Evolutionary conservation across 2,888 invertebrate genomes (phyloP).

Genomic region (Apoderus coryli): DNA sequence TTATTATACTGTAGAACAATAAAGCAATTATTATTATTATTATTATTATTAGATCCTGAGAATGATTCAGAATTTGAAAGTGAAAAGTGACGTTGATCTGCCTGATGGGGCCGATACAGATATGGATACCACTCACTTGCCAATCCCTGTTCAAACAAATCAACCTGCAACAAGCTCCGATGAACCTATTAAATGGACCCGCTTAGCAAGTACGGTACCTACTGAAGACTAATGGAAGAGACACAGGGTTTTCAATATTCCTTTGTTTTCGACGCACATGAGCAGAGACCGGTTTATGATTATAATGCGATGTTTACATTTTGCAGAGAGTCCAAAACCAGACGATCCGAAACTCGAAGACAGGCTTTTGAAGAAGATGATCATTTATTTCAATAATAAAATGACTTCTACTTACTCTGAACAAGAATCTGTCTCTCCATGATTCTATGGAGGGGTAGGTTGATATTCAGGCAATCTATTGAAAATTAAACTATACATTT

Average conservation of each 20-base stretch:
- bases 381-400: conserved; percentile 8
- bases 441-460: conserved; percentile 7
- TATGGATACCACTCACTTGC: too few species aligned
- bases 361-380: conserved; percentile 1
- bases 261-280: conserved; percentile 1
- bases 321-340: neutral
- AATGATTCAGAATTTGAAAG: conserved; percentile 1
- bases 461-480: conserved; percentile 10
- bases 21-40: too few species aligned
- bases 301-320: conserved; percentile 1
- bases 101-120: too few species aligned
- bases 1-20: too few species aligned
- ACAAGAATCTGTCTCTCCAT: conserved; percentile 4
- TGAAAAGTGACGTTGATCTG: neutral
- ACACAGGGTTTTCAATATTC: neutral
- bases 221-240: neutral
- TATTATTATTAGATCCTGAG: too few species aligned
- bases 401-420: conserved; percentile 5
- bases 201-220: neutral
- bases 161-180: neutral
- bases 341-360: neutral
- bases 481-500: conserved; percentile 9
- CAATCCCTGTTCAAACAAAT: too few species aligned
- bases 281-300: conserved; percentile 1
- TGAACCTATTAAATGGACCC: too few species aligned